Conservation (phyloP, 2,113 vertebrate genomes). For the Vimba vimba region DNA sequence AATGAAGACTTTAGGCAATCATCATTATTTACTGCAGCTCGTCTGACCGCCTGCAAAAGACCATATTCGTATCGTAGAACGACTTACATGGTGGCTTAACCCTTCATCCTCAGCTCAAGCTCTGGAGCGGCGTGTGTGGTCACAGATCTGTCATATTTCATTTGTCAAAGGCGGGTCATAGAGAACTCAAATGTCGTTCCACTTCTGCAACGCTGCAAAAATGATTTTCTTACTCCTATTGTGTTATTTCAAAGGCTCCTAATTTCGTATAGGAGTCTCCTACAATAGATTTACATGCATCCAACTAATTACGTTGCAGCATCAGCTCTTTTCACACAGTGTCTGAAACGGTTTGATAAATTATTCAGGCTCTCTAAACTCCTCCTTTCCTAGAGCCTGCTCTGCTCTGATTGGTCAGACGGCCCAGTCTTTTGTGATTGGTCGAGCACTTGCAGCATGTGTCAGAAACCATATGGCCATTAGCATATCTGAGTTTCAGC, state of each 20-base stretch:
- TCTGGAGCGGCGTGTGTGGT: neutral
- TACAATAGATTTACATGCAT: too few species aligned
- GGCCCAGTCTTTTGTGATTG: too few species aligned
- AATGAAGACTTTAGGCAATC: slow-evolving; percentile 67
- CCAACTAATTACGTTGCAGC: too few species aligned
- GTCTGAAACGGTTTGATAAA: too few species aligned
- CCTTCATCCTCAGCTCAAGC: neutral
- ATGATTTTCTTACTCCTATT: neutral
- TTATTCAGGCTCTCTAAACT: too few species aligned
- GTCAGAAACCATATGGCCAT: too few species aligned
- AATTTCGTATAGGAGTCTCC: neutral
- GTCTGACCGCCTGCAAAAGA: neutral
- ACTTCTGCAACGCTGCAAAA: neutral
- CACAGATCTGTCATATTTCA: slow-evolving; percentile 27
- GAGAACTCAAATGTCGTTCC: neutral
- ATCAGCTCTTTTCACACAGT: too few species aligned
- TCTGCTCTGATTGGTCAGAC: too few species aligned
- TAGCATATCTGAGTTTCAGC: too few species aligned
- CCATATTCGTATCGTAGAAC: neutral
- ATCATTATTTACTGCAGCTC: slow-evolving; percentile 69
- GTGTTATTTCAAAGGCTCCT: neutral
- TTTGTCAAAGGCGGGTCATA: slow-evolving; percentile 6
- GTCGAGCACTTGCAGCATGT: too few species aligned
- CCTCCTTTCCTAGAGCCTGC: too few species aligned
- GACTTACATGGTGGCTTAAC: neutral